A percentile compares a stretch with the other conserved stretches of the same genome.
These are phyloP conservation scores for Phanerotoma sp. DNA, from an alignment of 2,888 invertebrate genomes.

Conservation along the genomic window DNA sequence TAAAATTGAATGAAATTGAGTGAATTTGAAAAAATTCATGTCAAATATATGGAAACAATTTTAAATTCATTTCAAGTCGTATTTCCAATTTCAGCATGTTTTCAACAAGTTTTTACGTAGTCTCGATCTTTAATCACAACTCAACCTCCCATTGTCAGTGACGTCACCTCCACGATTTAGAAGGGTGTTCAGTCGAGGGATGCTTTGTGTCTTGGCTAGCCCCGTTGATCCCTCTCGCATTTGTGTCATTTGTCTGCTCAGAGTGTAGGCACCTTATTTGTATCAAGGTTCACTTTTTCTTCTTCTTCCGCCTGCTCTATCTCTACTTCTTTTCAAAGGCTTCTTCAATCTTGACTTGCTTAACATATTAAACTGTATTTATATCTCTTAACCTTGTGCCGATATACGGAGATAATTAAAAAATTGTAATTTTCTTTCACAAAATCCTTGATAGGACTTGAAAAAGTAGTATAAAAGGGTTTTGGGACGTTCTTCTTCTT, in stretches of 20 bases:
- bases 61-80: conserved; percentile 6
- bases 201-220: conserved; percentile 45
- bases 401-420: too few species aligned
- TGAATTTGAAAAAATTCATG: neutral
- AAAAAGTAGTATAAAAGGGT: too few species aligned
- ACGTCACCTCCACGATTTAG: conserved; percentile 53
- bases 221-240: conserved; percentile 48
- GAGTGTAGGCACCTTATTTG: conserved; percentile 50
- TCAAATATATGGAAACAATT: neutral
- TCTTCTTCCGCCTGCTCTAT: too few species aligned
- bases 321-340: too few species aligned
- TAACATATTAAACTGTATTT: too few species aligned
- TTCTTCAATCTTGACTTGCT: too few species aligned
- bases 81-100: conserved; percentile 31
- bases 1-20: neutral
- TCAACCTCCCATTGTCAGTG: conserved; percentile 56
- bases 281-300: conserved; percentile 32
- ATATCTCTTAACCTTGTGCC: too few species aligned
- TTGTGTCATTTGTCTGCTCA: conserved; percentile 51
- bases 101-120: conserved; percentile 54
- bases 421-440: too few species aligned
- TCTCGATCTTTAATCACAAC: conserved; percentile 57
- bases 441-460: too few species aligned
- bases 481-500: too few species aligned
- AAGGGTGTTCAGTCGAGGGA: conserved; percentile 37